These are phyloP conservation scores for Centroberyx gerrardi DNA, from an alignment of 2,797 vertebrate species.

Conservation along the genomic window DNA sequence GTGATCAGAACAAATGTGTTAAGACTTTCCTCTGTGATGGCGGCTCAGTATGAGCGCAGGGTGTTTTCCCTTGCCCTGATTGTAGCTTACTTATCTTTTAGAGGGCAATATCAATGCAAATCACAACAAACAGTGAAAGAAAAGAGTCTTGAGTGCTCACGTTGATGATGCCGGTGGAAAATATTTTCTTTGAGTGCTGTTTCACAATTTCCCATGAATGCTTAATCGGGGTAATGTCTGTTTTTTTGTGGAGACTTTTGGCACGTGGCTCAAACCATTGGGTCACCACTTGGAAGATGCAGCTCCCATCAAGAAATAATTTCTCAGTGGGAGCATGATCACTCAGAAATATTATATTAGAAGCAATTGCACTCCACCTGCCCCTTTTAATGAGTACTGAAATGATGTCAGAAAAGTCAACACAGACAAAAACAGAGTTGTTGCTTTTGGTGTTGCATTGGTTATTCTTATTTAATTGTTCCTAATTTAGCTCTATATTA, in stretches of 20 bases:
- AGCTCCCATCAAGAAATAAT: slow-evolving; percentile 11
- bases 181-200: slow-evolving; percentile 1
- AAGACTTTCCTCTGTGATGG: neutral
- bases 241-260: slow-evolving; percentile 4
- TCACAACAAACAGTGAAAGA: neutral
- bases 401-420: neutral
- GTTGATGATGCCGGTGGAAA: slow-evolving; percentile 12
- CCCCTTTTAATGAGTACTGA: neutral
- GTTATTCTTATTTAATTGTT: slow-evolving; percentile 5
- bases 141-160: slow-evolving; percentile 2
- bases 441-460: neutral
- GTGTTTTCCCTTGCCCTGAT: neutral
- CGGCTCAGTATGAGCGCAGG: slow-evolving; percentile 15
- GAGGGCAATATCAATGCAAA: slow-evolving; percentile 21
- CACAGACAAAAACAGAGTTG: neutral
- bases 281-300: slow-evolving; percentile 18
- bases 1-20: slow-evolving; percentile 43
- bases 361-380: slow-evolving; percentile 24
- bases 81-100: neutral
- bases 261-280: slow-evolving; percentile 18
- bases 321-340: slow-evolving; percentile 1
- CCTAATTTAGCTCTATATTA: neutral
- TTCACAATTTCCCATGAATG: slow-evolving; percentile 17
- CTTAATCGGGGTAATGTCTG: slow-evolving; percentile 20
- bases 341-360: slow-evolving; percentile 9